Conservation (phyloP, 2,113 vertebrate genomes). For the Penelope pileata region DNA sequence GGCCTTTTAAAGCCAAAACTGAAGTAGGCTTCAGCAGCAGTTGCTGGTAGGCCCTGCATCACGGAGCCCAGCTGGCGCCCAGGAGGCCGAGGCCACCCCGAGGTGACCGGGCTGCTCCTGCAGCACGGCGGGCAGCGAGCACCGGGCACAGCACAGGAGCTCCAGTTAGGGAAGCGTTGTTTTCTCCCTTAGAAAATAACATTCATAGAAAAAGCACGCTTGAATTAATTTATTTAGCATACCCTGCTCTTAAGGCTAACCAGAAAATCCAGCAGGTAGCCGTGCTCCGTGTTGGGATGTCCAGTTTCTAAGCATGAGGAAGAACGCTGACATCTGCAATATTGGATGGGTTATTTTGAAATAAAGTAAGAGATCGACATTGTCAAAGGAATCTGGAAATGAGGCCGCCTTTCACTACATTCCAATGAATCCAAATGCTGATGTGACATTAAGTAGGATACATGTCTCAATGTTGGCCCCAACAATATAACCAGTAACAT, state of each 20-base stretch:
- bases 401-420: not conserved
- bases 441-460: slow-evolving; percentile 81
- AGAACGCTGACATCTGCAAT: not conserved
- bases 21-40: not conserved
- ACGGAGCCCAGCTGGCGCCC: rapidly evolving
- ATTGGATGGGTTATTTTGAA: not conserved
- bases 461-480: slow-evolving; percentile 99
- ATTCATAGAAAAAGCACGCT: not conserved
- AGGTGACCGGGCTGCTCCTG: not conserved
- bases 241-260: not conserved
- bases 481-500: slow-evolving; percentile 97
- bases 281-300: too few species aligned
- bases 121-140: not conserved
- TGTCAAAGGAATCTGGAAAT: not conserved
- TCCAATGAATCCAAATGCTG: not conserved
- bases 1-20: not conserved
- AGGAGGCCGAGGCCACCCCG: not conserved
- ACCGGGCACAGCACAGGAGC: rapidly evolving
- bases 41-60: not conserved
- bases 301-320: not conserved
- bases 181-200: not conserved
- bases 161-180: rapidly evolving
- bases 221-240: not conserved
- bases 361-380: not conserved
- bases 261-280: not conserved